A percentile compares a stretch with the other conserved stretches of the same genome.
Conservation (phyloP, 2,113 vertebrate genomes). For the Condylura cristata region DNA sequence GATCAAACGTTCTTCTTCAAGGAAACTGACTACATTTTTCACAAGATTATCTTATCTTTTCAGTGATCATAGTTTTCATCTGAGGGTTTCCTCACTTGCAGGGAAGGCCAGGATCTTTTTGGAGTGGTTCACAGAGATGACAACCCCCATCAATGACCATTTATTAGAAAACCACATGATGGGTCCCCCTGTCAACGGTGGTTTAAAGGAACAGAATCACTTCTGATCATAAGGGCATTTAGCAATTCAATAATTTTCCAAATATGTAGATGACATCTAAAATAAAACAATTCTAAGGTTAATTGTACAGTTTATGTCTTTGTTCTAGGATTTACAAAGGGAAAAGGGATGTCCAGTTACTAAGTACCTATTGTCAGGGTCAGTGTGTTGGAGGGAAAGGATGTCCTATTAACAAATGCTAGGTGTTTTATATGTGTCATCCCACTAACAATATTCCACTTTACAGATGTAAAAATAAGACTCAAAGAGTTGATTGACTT, state of each 20-base stretch:
- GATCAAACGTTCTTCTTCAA: conserved; percentile 24
- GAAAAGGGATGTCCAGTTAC: background rate
- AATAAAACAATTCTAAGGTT: background rate
- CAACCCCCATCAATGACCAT: background rate
- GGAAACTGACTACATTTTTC: conserved; percentile 26
- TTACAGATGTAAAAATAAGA: conserved; percentile 29
- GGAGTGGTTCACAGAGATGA: background rate
- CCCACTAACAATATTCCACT: background rate
- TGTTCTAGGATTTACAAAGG: conserved; percentile 18
- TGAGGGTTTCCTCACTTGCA: background rate
- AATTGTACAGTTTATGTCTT: conserved; percentile 6
- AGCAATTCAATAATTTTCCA: background rate
- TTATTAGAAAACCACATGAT: background rate
- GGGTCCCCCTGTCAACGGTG: background rate
- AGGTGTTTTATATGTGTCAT: background rate
- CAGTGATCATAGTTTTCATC: background rate
- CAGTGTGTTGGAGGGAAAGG: background rate
- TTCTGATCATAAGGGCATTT: background rate
- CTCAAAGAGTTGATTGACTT: background rate
- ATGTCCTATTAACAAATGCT: background rate
- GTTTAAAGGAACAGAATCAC: background rate
- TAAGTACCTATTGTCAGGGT: too few relatives aligned
- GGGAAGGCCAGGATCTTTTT: background rate
- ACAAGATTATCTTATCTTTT: background rate
- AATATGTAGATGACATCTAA: background rate